Base-by-base conservation (phyloP, 2,797 vertebrate species). In the Enteromius treurensis region DNA sequence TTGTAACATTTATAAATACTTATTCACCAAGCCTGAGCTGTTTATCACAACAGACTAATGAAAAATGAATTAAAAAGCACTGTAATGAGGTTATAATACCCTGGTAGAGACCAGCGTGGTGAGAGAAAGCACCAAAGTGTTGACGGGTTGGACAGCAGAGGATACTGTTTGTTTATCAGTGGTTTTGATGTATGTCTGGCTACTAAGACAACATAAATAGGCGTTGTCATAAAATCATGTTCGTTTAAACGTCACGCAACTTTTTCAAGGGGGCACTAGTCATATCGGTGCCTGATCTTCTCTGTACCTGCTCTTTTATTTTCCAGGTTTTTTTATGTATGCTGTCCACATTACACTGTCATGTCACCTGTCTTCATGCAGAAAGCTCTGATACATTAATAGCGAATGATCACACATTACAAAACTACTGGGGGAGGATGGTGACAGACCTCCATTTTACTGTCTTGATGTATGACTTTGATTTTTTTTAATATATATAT, bases 1-100 rank as follows among this genome's bases (percentile, higher is more conserved):
- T 92, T 92, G 90, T 90, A 89, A 87, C 90, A 88, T 91, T 92
- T 92, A 90, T 87, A 90, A 91, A 88, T 89, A 88, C 88, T 90
- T 85, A 87, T 88, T 89, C 82, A 78, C 84, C 67, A 80, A 88
- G 88, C 82, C 85, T 84, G 77, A 68, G 76, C 84, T 90, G 90
- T 92, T 92, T 90, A 91, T 91, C 88, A 92, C 78, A 67, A 69
- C 77, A 85, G 86, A 51, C 80, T 88, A 87, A 91, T 89, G 88
- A 88, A 90, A 91, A 87, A 89, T 90, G 73, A 91, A 90, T 90
- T 83, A 69, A 89, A 90, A 89, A 88, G 83, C 23, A 60, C 47
- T 13, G 86, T 87, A 94, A 95, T 96, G 95, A 95, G 93, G 92
- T 90, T 90, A 87, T 90, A 87, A 87, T 87, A 85, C 82, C 83